Conservation (phyloP, 2,113 vertebrate genomes). For the Strix uralensis region DNA sequence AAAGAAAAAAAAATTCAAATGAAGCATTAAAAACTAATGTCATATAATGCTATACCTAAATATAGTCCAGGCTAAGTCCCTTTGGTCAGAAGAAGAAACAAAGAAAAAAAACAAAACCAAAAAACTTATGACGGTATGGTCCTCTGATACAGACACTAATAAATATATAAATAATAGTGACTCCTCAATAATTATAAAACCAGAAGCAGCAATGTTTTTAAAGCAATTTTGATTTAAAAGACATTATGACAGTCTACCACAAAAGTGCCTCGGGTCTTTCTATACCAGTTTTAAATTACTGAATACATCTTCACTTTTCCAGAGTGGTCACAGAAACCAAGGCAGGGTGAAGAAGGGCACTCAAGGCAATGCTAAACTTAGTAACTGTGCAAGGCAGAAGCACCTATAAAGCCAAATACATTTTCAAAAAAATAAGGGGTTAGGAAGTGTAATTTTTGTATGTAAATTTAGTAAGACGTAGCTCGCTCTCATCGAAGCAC, state of each 20-base stretch:
- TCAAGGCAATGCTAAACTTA: background rate
- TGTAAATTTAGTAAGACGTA: background rate
- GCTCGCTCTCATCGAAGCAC: background rate
- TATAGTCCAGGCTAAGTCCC: background rate
- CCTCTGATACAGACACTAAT: background rate
- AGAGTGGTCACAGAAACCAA: background rate
- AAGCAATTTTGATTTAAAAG: background rate
- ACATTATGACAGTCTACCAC: background rate
- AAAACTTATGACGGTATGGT: background rate
- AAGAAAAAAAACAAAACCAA: background rate
- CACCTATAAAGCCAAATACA: background rate
- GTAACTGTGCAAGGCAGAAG: background rate
- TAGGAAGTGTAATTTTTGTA: background rate
- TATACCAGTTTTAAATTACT: background rate
- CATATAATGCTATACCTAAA: background rate
- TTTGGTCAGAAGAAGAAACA: background rate
- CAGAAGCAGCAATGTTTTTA: background rate
- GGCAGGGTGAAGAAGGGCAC: background rate
- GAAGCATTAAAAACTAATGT: background rate
- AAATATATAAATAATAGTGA: background rate
- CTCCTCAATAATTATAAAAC: background rate
- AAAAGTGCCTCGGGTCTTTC: background rate
- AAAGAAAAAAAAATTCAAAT: background rate
- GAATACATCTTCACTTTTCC: background rate
- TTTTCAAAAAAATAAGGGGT: background rate